phyloP scores from a whole-genome alignment of 2,797 vertebrate genomes.

The Gobio occitaniae region DNA sequence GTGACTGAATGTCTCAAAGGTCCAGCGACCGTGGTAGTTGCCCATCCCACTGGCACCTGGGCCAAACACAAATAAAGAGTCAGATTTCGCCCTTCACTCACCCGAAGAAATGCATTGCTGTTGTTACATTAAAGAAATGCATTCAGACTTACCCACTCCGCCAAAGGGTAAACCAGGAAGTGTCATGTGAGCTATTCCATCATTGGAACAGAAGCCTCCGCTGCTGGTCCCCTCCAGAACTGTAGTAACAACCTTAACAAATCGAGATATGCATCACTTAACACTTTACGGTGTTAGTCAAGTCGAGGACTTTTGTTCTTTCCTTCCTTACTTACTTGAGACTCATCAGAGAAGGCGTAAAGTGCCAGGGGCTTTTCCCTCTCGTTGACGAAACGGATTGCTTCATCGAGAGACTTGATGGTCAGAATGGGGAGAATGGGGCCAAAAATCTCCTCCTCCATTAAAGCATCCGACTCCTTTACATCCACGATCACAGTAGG shows the following conservation, averaged over 20 bases:
- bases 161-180: constrained; percentile 84
- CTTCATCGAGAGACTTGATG: constrained; percentile 77
- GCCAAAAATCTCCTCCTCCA: constrained; percentile 92
- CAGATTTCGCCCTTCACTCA: neutral
- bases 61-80: neutral
- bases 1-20: constrained; percentile 88
- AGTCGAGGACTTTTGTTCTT: neutral
- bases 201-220: constrained; percentile 88
- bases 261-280: neutral
- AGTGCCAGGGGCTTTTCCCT: constrained; percentile 82
- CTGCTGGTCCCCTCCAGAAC: constrained; percentile 86
- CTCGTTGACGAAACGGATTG: constrained; percentile 80
- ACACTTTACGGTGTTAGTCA: neutral
- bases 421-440: constrained; percentile 89
- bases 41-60: constrained; percentile 85
- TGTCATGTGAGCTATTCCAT: constrained; percentile 83
- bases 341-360: constrained; percentile 84
- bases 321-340: constrained; percentile 80
- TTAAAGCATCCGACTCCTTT: constrained; percentile 78
- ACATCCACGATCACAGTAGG: constrained; percentile 90
- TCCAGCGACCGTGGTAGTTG: constrained; percentile 86
- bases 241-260: constrained; percentile 78
- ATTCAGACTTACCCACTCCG: constrained; percentile 81
- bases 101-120: neutral
- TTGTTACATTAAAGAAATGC: neutral